Percentiles rank a stretch among this genome's conserved stretches.
These are phyloP conservation scores for Criorhina ranunculi DNA, from an alignment of 2,888 invertebrate species.

Conservation along the genomic window DNA sequence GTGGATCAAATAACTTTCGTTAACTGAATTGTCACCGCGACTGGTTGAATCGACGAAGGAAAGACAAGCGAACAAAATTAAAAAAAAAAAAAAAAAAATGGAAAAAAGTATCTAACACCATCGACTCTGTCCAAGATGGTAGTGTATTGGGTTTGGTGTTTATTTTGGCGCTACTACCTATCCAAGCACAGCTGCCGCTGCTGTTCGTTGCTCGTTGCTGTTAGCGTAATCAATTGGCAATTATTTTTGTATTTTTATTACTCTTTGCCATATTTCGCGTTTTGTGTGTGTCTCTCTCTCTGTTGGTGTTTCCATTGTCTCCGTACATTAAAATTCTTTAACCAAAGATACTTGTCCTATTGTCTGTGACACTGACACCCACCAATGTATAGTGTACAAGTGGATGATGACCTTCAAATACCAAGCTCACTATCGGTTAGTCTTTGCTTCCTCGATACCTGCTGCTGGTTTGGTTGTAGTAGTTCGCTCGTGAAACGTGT, in stretches of 20 bases:
- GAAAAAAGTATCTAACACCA: conserved; percentile 58
- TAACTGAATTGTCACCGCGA: conserved; percentile 67
- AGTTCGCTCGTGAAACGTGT: conserved; percentile 15
- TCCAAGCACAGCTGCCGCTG: conserved; percentile 35
- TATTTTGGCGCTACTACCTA: conserved; percentile 72
- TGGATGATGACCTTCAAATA: conserved; percentile 69
- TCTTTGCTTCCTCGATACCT: conserved; percentile 33
- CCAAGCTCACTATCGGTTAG: conserved; percentile 34
- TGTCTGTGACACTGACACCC: conserved; percentile 63
- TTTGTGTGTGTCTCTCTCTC: conserved; percentile 39
- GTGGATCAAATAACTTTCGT: conserved; percentile 69
- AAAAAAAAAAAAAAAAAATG: conserved; percentile 27
- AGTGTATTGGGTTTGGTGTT: conserved; percentile 69
- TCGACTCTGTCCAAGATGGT: conserved; percentile 22
- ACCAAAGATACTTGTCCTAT: conserved; percentile 63
- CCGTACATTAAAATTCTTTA: conserved; percentile 62
- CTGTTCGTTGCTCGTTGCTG: background rate
- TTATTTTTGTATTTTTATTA: conserved; percentile 75
- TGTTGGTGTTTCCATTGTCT: conserved; percentile 28
- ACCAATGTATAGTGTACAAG: background rate
- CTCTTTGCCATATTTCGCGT: conserved; percentile 67
- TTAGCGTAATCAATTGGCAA: conserved; percentile 73
- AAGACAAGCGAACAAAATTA: conserved; percentile 13
- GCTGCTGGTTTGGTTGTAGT: conserved; percentile 6
- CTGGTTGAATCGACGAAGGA: conserved; percentile 53